A percentile compares a stretch with the other conserved stretches of the same genome.
These are phyloP conservation scores for Pachyrhynchus sulphureomaculatus DNA, from an alignment of 1,140 invertebrate species.

Conservation along the genomic window DNA sequence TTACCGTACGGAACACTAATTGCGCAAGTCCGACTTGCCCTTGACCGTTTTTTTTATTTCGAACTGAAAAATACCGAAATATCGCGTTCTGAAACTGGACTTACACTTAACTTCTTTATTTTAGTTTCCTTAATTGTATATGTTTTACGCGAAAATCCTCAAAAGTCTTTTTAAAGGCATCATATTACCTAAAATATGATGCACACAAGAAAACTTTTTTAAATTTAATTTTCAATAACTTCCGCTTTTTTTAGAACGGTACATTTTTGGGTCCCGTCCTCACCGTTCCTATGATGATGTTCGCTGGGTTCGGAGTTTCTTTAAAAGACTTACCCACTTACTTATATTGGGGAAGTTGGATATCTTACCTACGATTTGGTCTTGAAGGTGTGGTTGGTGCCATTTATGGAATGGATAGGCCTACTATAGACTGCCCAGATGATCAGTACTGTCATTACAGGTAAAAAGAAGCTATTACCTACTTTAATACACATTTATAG, in stretches of 20 bases:
- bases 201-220: no score
- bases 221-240: not conserved
- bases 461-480: slow-evolving; percentile 52
- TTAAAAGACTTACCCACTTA: slow-evolving; percentile 75
- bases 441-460: slow-evolving; percentile 75
- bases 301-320: slow-evolving; percentile 79
- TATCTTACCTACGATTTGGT: slow-evolving; percentile 85
- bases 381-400: slow-evolving; percentile 82
- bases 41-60: no score
- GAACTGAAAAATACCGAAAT: no score
- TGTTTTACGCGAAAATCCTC: no score
- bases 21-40: no score
- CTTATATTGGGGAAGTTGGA: slow-evolving; percentile 83
- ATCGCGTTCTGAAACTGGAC: no score
- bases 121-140: no score
- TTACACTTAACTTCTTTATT: no score
- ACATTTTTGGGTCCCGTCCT: slow-evolving; percentile 78
- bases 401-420: slow-evolving; percentile 77
- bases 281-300: slow-evolving; percentile 85
- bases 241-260: slow-evolving; percentile 64
- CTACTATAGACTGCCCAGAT: slow-evolving; percentile 62
- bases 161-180: no score
- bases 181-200: no score
- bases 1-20: no score
- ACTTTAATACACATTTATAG: no score